Percentiles rank a stretch among this genome's conserved stretches.
These are phyloP conservation scores for Parazoanthus swiftii DNA, from an alignment of 92 coral and sea anemone species.

Conservation along the genomic window DNA sequence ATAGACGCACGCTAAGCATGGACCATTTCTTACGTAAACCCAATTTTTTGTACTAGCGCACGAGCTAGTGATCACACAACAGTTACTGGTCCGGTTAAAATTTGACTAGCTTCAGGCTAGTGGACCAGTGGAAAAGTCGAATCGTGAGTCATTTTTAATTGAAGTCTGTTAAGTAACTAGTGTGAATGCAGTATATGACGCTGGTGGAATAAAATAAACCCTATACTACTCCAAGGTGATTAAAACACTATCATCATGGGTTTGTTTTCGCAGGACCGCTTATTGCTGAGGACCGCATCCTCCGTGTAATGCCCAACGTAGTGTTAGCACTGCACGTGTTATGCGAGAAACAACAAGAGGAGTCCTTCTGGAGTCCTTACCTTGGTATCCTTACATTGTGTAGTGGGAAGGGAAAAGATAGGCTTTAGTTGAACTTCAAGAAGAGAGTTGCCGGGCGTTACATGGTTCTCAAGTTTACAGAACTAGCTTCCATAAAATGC, in stretches of 20 bases:
- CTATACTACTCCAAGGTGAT: not conserved
- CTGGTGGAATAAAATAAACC: not conserved
- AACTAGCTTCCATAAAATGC: not conserved
- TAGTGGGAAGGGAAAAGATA: not conserved
- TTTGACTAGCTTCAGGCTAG: too few species aligned
- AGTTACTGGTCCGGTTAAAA: too few species aligned
- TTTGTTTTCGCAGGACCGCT: conserved; percentile 65
- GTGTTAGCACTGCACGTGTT: conserved; percentile 83
- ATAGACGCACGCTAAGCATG: too few species aligned
- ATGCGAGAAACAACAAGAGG: conserved; percentile 71
- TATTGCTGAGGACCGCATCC: conserved; percentile 73
- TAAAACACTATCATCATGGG: not conserved
- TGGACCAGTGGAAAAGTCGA: too few species aligned
- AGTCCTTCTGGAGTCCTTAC: conserved; percentile 93
- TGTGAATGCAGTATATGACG: not conserved
- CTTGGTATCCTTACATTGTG: conserved; percentile 78
- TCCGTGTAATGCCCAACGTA: conserved; percentile 84
- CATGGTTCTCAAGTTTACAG: too few species aligned
- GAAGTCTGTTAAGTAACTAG: too few species aligned
- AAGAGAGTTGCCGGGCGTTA: not conserved
- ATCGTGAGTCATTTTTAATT: too few species aligned
- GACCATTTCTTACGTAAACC: too few species aligned
- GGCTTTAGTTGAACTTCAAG: not conserved
- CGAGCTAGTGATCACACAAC: too few species aligned
- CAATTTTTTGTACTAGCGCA: too few species aligned